phyloP scores from a whole-genome alignment of 2,113 vertebrate species.

The Caloenas nicobarica region DNA sequence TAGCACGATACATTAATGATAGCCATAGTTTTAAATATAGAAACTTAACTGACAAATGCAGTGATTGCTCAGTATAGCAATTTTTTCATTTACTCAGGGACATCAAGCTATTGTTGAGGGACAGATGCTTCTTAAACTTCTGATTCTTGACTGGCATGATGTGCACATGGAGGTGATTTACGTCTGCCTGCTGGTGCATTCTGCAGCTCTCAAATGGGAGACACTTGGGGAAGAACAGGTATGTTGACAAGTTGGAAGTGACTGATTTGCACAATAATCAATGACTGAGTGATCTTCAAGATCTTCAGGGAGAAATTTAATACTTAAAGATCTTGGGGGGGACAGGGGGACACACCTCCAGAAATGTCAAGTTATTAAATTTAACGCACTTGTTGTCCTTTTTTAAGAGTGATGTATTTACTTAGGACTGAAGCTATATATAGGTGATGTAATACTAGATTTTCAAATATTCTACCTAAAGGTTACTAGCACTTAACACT shows the following conservation, averaged over 20 bases:
- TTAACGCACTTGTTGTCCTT: slow-evolving; percentile 6
- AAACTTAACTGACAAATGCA: neutral
- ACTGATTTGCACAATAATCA: neutral
- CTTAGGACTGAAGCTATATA: neutral
- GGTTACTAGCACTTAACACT: slow-evolving; percentile 37
- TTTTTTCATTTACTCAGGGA: neutral
- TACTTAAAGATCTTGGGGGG: neutral
- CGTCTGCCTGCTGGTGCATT: neutral
- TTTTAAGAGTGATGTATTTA: slow-evolving; percentile 19
- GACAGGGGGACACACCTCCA: neutral
- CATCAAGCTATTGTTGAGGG: neutral
- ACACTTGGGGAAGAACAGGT: neutral
- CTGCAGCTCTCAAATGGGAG: neutral
- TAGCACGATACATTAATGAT: neutral
- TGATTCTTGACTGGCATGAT: neutral
- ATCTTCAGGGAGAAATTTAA: neutral
- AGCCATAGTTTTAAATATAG: neutral
- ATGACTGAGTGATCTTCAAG: neutral
- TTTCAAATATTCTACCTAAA: slow-evolving; percentile 43
- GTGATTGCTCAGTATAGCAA: neutral
- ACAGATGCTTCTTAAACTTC: neutral
- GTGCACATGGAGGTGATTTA: neutral
- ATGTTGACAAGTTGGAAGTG: neutral
- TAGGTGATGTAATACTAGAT: slow-evolving; percentile 13
- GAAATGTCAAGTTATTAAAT: neutral